A percentile compares a stretch with the other conserved stretches of the same genome.
Evolutionary conservation across 1,140 invertebrate genomes (phyloP).

Genomic region (Euura saliciscinereae): DNA sequence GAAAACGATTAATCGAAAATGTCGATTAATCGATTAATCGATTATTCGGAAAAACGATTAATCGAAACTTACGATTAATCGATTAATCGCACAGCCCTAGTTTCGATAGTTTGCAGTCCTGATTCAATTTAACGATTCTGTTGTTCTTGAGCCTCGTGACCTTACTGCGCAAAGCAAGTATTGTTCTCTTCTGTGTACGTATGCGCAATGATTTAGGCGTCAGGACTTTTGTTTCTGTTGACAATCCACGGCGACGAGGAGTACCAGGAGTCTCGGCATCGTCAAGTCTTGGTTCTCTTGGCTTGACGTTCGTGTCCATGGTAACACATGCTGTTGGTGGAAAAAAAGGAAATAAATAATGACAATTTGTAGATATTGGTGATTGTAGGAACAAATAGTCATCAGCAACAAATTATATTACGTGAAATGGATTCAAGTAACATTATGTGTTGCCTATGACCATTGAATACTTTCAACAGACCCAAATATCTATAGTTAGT

Average conservation of each 20-base stretch:
- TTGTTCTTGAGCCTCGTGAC: neutral
- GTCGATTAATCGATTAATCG: too few species aligned
- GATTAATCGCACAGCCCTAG: too few species aligned
- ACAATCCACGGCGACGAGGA: neutral
- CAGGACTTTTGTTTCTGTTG: neutral
- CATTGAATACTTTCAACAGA: neutral
- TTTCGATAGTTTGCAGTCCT: neutral
- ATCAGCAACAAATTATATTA: neutral
- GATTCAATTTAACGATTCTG: neutral
- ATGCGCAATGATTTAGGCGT: neutral
- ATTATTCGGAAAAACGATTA: too few species aligned
- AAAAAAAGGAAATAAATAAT: neutral
- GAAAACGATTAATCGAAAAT: too few species aligned
- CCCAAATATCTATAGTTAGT: conserved; percentile 1
- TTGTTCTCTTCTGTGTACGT: neutral
- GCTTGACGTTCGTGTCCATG: neutral
- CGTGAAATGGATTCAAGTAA: neutral
- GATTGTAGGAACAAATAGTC: neutral
- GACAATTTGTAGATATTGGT: neutral
- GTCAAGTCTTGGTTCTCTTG: neutral
- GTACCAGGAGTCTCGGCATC: neutral
- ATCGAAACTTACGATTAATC: too few species aligned
- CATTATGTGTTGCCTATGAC: neutral
- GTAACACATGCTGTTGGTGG: neutral
- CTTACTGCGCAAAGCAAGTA: neutral